Percentiles rank a stretch among this genome's conserved stretches.
Conservation (phyloP, 1,140 invertebrate genomes). For the Euwallacea similis region DNA sequence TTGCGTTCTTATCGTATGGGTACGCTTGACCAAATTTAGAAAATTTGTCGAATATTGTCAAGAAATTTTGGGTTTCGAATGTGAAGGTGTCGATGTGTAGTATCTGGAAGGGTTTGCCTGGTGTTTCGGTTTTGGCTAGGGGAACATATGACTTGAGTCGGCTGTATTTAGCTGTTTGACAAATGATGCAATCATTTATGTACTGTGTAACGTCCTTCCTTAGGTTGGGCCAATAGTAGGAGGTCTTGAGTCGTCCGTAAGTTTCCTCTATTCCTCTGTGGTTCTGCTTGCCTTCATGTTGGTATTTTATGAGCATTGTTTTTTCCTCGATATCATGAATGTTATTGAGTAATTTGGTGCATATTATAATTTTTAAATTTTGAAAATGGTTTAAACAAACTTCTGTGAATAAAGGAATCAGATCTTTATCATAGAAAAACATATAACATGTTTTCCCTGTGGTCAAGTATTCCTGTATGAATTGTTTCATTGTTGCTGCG, state of each 20-base stretch:
- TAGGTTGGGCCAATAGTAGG: conserved; percentile 15
- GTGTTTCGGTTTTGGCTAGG: conserved; percentile 21
- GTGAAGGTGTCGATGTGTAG: conserved; percentile 30
- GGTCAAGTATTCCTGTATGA: not conserved
- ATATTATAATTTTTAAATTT: conserved; percentile 17
- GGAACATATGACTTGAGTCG: conserved; percentile 20
- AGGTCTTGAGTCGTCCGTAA: not conserved
- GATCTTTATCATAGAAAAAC: not conserved
- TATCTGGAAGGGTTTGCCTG: conserved; percentile 36
- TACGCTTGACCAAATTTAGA: conserved; percentile 38
- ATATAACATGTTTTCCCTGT: not conserved
- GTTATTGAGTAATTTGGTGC: conserved; percentile 17
- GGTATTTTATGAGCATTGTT: not conserved
- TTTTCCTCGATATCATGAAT: not conserved
- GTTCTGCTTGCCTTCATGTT: conserved; percentile 23
- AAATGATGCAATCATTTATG: conserved; percentile 14
- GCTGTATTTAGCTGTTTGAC: conserved; percentile 11
- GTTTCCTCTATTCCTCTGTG: conserved; percentile 15
- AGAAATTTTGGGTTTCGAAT: conserved; percentile 28
- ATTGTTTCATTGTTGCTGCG: not conserved
- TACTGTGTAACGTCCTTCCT: conserved; percentile 9
- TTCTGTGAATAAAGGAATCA: not conserved
- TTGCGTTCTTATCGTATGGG: conserved; percentile 14
- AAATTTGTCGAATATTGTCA: conserved; percentile 36
- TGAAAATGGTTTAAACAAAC: conserved; percentile 1